Evolutionary conservation across 2,113 vertebrate genomes (phyloP).

Genomic region (Chionomys nivalis): DNA sequence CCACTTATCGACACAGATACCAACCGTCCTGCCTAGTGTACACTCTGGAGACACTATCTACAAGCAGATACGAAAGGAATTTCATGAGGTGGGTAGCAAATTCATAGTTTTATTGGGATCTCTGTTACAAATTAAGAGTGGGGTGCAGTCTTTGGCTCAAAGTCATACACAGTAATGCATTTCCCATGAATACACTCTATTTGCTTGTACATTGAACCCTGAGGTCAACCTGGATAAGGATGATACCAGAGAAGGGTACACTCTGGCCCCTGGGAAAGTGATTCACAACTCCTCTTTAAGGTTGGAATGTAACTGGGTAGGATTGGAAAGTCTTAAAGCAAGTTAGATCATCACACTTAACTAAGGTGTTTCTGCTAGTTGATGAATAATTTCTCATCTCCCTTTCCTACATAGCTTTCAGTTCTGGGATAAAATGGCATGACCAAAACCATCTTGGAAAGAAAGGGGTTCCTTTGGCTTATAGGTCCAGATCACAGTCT

Average conservation of each 20-base stretch:
- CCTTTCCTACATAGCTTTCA: neutral
- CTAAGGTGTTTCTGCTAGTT: neutral
- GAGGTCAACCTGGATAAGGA: neutral
- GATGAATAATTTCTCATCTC: constrained; percentile 9
- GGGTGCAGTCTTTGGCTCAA: neutral
- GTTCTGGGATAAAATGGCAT: neutral
- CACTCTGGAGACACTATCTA: neutral
- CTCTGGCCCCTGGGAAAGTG: neutral
- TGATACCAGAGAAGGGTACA: neutral
- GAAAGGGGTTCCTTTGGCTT: neutral
- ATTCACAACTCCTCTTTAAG: constrained; percentile 8
- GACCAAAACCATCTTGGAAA: neutral
- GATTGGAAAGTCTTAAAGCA: neutral
- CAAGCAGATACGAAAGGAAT: neutral
- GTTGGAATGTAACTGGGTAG: neutral
- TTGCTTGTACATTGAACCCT: neutral
- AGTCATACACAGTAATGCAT: neutral
- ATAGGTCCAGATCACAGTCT: neutral
- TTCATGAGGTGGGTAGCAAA: neutral
- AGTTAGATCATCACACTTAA: neutral
- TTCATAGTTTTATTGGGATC: constrained; percentile 14
- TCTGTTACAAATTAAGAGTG: neutral
- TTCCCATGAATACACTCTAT: neutral
- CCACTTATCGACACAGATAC: neutral
- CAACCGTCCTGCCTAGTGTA: neutral